Evolutionary conservation across 2,888 invertebrate species (phyloP).

Genomic region (Tetropium fuscum): DNA sequence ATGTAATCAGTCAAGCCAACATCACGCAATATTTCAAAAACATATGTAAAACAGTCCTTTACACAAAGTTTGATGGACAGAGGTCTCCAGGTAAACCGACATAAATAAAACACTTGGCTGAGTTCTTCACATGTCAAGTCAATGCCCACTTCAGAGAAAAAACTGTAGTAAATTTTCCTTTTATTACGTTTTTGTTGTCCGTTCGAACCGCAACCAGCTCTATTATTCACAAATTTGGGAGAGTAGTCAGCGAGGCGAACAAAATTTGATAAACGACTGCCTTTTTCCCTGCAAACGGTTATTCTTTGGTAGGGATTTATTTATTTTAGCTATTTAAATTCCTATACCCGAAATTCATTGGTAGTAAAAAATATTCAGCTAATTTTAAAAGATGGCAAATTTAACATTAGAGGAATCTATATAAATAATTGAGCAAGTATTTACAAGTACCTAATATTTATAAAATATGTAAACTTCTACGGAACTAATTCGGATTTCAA

Average conservation of each 20-base stretch:
- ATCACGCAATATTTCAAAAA: slow-evolving; percentile 27
- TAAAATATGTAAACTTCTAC: too few relatives aligned
- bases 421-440: too few relatives aligned
- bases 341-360: too few relatives aligned
- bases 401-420: too few relatives aligned
- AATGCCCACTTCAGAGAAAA: slow-evolving; percentile 58
- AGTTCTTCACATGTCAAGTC: slow-evolving; percentile 54
- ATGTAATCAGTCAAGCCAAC: slow-evolving; percentile 26
- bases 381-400: too few relatives aligned
- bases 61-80: slow-evolving; percentile 28
- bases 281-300: too few relatives aligned
- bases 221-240: slow-evolving; percentile 63
- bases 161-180: slow-evolving; percentile 62
- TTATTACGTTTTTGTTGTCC: slow-evolving; percentile 59
- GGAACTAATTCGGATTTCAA: too few relatives aligned
- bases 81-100: slow-evolving; percentile 33
- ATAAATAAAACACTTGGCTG: slow-evolving; percentile 31
- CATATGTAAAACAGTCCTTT: slow-evolving; percentile 20
- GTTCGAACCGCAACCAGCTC: slow-evolving; percentile 55
- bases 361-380: too few relatives aligned
- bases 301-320: too few relatives aligned
- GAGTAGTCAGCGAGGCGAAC: slow-evolving; percentile 57
- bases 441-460: too few relatives aligned
- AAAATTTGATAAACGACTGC: slow-evolving; percentile 62
- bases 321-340: too few relatives aligned